Base-by-base conservation (phyloP, 2,113 vertebrate genomes). In the Butorides virescens region DNA sequence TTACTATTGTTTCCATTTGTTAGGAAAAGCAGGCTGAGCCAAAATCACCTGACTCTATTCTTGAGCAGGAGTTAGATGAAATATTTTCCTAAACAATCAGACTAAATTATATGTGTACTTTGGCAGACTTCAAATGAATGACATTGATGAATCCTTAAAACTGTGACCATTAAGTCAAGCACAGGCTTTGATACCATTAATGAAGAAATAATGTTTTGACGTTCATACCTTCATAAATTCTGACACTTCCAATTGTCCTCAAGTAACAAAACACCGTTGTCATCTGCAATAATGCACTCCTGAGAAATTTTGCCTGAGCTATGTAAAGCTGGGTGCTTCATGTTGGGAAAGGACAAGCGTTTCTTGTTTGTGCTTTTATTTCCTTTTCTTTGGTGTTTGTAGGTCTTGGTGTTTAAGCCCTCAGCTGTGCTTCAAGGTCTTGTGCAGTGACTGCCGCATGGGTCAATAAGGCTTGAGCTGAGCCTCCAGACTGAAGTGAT, bases 31-130 rank as follows among this genome's bases (percentile, higher is more conserved):
- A 86, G 84, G 26, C 46, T 65, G 59, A 88, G 77, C 86, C 86
- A 82, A 82, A 91, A 73, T 61, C 86, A 78, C 90, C 91, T 65
- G 74, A 52, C 73, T 93, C 34, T 76, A 8, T 87, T 92, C 89
- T 82, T 16, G 34, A 95, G 95, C 59, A 72, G 67, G 59, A 95
- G n/a, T 92, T 86, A 73, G 72, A 83, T 47, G 81, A 88, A 94
- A 90, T 77, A 5, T 77, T 50, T 95, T 91, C 83, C 95, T 84
- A 94, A 97, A 95, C 84, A 96, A 71, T 77, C 72, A 86, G 78
- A 84, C 90, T 94, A 90, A 97, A 96, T 96, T 92, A 77, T 22
- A 16, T 22, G 70, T 93, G 80, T 71, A 26, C 93, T 94, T 87
- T 95, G 88, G 72, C 79, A 89, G 87, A 32, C 80, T 96, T 83